Evolutionary conservation across 2,888 invertebrate species (phyloP), one percentile per base, ranked within the genome.

Genomic region (Oligia strigilis): DNA sequence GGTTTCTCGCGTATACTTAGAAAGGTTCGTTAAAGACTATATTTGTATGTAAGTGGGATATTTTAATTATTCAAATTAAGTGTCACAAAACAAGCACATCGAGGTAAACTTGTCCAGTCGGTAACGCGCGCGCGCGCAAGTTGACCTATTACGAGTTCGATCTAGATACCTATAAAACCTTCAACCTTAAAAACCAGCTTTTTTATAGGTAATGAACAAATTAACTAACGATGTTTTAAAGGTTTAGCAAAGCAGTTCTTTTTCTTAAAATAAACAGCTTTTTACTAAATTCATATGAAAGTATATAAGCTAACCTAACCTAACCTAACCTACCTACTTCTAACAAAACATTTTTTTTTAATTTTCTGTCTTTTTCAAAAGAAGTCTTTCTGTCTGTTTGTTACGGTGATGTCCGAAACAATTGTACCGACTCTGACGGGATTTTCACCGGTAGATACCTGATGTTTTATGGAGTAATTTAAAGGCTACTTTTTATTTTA

Each of bases 91-190:
- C 29, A 14, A 60, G 64, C 4, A n/a, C 49, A 49, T 13, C 70
- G 77, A 84, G 86, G 83, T 72, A 62, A 83, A 86, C 86, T 17
- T 65, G 86, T 83, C n/a, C 8, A 9, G 8, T 46, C 5, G 11
- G 19, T 3, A 43, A 66, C 19, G 72, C 64, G 60, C 19, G 72
- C 64, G 60, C 55, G 64, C 69, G 46, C 82, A 55, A 11, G 36
- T 23, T 70, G 66, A 69, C 65, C 70, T 65, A 49, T 64, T 64
- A 70, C 14, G 52, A 70, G 60, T 72, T 77, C 69, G 71, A 40
- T 81, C 75, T 82, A 71, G 55, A 58, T 49, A 69, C 36, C 36
- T 36, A 36, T 72, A 74, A 77, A 36, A 40, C 60, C 46, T 84
- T 80, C 40, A 72, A 52, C 69, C n/a, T 69, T 29, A 29, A 5